Evolutionary conservation across 2,113 vertebrate genomes (phyloP), one percentile per base, ranked within the genome.

Genomic region (Naja naja): DNA sequence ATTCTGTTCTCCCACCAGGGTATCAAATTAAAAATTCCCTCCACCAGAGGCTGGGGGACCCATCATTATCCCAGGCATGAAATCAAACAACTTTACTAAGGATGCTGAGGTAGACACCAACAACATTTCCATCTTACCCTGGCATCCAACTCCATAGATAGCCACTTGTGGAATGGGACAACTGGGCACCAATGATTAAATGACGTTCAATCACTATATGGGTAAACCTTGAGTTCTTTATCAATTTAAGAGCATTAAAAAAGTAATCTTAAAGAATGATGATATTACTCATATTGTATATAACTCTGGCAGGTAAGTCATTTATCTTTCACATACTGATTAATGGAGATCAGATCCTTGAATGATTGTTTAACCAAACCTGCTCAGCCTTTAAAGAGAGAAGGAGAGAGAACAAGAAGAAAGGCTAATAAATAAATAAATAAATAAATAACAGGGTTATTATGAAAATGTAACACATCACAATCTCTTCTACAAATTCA

Each of bases 401-500:
- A 7, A 81, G 47, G 91, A 14, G 34, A 85, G 30, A 39, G 16
- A 54, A 54, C 81, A 87, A 91, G 3, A 87, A 91, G 3, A 1
- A 4, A 7, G 56, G 85, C 30, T 47, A 7, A n/a, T n/a, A n/a
- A n/a, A n/a, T n/a, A n/a, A n/a, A n/a, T n/a, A n/a, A n/a, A n/a
- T n/a, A n/a, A n/a, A n/a, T n/a, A n/a, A n/a, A n/a, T n/a, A n/a
- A 92, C 20, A 89, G 56, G 16, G n/a, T 56, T 90, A 85, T 56
- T 90, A 85, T 0, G 81, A 95, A 96, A 95, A 34, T 90, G 90
- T 81, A 94, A 12, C 0, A 12, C 90, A 54, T 45, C 86, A 94
- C 87, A 95, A 95, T 53, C 86, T 53, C 87, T 94, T 90, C 91
- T 87, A 81, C 0, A 87, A 94, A 89, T 93, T 96, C 92, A 93